These are phyloP conservation scores for Verasper variegatus DNA, from an alignment of 2,113 vertebrate species.

Conservation along the genomic window DNA sequence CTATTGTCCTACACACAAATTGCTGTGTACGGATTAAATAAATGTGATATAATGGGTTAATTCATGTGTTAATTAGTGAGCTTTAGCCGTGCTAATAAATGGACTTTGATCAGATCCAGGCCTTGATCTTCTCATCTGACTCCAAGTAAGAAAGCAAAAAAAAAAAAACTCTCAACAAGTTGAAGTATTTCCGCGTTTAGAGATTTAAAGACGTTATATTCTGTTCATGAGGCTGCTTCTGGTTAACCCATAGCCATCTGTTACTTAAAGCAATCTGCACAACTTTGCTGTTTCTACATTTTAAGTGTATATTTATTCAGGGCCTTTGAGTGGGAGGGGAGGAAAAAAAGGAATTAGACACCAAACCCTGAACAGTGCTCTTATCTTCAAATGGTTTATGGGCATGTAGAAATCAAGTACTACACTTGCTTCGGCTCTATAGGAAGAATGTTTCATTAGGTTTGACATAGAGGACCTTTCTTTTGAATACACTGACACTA, in stretches of 20 bases:
- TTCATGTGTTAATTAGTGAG: neutral
- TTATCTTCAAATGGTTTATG: constrained; percentile 8
- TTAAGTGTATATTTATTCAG: constrained; percentile 4
- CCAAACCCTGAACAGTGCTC: constrained; percentile 5
- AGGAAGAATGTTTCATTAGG: constrained; percentile 20
- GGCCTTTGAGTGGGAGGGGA: constrained; percentile 14
- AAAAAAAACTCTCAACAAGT: constrained; percentile 1
- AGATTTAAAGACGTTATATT: constrained; percentile 5
- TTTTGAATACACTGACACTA: neutral
- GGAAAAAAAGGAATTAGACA: neutral
- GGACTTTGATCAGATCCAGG: neutral
- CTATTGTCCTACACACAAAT: neutral
- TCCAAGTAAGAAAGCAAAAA: neutral
- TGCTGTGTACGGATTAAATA: neutral
- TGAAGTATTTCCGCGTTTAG: too few species aligned
- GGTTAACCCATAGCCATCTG: neutral
- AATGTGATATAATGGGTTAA: neutral
- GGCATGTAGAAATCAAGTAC: constrained; percentile 8
- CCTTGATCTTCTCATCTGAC: neutral
- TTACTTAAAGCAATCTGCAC: constrained; percentile 12
- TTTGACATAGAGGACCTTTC: constrained; percentile 1
- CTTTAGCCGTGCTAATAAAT: too few species aligned
- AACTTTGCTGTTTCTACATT: constrained; percentile 2
- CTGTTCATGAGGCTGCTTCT: neutral
- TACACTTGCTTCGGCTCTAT: neutral